phyloP scores from a whole-genome alignment of 2,797 vertebrate species.

The Acomys russatus region DNA sequence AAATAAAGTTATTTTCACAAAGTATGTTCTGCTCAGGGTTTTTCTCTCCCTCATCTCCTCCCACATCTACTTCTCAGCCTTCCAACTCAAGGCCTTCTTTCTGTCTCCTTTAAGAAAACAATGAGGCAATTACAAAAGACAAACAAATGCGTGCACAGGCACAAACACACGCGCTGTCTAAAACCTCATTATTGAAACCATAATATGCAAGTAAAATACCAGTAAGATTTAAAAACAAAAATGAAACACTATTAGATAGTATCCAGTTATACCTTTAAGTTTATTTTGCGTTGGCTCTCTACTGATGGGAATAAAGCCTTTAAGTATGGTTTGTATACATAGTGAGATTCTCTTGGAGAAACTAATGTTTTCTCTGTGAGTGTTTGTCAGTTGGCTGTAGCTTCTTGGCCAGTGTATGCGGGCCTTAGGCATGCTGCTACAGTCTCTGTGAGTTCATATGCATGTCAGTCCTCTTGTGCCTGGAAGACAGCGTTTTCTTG shows the following conservation, averaged over 20 bases:
- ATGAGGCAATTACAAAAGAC: not conserved
- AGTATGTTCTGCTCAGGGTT: not conserved
- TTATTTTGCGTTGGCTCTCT: not conserved
- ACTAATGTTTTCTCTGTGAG: not conserved
- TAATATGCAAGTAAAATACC: not conserved
- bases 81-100: not conserved
- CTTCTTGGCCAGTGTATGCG: not conserved
- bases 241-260: not conserved
- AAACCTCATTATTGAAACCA: not conserved
- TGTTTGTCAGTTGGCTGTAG: not conserved
- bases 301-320: not conserved
- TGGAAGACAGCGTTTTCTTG: not conserved
- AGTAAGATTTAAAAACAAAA: not conserved
- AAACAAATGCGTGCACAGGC: not conserved
- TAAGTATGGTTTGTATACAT: too few species aligned
- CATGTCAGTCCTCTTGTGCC: not conserved
- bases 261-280: not conserved
- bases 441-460: not conserved
- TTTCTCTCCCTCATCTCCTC: not conserved
- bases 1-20: not conserved
- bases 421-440: not conserved
- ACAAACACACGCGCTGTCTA: not conserved
- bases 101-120: not conserved
- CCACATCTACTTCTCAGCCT: not conserved
- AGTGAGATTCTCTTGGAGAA: not conserved